Evolutionary conservation across 2,888 invertebrate species (phyloP), one percentile per base, ranked within the genome.

Genomic region (Eupithecia dodoneata): DNA sequence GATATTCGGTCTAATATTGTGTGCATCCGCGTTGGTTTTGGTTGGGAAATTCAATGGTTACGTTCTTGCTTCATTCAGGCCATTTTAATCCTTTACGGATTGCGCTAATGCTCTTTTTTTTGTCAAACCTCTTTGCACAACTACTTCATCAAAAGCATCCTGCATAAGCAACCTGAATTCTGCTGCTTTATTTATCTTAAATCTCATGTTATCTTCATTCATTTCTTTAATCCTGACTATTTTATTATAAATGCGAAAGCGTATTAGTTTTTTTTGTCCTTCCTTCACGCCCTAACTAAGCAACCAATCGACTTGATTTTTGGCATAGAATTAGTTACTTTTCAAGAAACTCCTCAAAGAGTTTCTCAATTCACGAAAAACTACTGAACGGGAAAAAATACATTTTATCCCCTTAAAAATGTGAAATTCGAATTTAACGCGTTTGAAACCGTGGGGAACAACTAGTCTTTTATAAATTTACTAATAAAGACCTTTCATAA

Each of bases 1-100:
- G 77, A 79, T 83, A 83, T 83, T 80, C 80, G 84, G 84, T 82
- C 81, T 81, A 81, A 82, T 83, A 81, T 79, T 81, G 81, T 79
- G 77, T 72, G 78, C 80, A 80, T 81, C 73, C 74, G 42, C 45
- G 69, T 65, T 67, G 70, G 72, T 18, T 67, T 59, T 66, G 49
- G 44, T 79, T 78, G 70, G 79, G 73, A 82, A 81, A 81, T 30
- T 76, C 41, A 67, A 13, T 49, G 71, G 18, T 42, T 42, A 73
- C 65, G 71, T 73, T 75, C 67, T 41, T 71, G 66, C 4, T 42
- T n/a, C 49, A 72, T 74, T 45, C 63, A 63, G 30, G 10, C 63
- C 30, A 63, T 63, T 63, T 63, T 18, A 63, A 63, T 63, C 18
- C 30, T 12, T 63, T 4, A 30, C 12, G 30, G 18, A 18, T 59